Percentiles rank a stretch among this genome's conserved stretches.
phyloP scores from a whole-genome alignment of 64 coral and sea anemone genomes.

The Catalaphyllia jardinei region DNA sequence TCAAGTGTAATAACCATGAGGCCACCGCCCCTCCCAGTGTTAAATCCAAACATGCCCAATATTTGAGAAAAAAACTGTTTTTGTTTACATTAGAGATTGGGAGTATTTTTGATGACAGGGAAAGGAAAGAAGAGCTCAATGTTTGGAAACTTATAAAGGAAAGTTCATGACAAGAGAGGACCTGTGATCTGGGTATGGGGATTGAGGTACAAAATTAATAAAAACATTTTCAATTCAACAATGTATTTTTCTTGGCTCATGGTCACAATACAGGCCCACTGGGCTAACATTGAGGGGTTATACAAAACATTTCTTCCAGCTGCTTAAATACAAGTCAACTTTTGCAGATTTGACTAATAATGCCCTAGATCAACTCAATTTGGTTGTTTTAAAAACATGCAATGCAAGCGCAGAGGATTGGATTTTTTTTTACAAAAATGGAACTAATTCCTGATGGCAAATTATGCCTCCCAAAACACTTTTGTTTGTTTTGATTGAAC shows the following conservation, averaged over 20 bases:
- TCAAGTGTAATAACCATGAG: no score
- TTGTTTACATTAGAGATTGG: no score
- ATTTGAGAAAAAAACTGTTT: no score
- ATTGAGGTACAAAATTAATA: not conserved
- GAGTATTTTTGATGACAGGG: no score
- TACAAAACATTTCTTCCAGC: not conserved
- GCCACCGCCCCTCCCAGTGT: no score
- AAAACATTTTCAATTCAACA: not conserved
- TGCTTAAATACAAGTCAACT: not conserved
- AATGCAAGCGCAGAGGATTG: not conserved
- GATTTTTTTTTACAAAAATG: not conserved
- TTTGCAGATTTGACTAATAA: not conserved
- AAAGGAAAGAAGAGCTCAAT: no score
- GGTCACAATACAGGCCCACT: not conserved
- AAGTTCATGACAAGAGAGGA: no score
- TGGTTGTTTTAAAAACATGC: not conserved
- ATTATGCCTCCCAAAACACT: not conserved
- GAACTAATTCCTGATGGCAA: not conserved
- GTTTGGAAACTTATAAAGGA: no score
- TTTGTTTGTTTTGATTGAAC: no score
- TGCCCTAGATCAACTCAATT: not conserved
- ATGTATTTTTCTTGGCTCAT: not conserved
- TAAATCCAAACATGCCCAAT: no score
- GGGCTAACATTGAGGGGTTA: not conserved
- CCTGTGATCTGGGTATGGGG: no score